Conservation (phyloP, 2,888 invertebrate genomes). For the Gastrophysa polygoni region DNA sequence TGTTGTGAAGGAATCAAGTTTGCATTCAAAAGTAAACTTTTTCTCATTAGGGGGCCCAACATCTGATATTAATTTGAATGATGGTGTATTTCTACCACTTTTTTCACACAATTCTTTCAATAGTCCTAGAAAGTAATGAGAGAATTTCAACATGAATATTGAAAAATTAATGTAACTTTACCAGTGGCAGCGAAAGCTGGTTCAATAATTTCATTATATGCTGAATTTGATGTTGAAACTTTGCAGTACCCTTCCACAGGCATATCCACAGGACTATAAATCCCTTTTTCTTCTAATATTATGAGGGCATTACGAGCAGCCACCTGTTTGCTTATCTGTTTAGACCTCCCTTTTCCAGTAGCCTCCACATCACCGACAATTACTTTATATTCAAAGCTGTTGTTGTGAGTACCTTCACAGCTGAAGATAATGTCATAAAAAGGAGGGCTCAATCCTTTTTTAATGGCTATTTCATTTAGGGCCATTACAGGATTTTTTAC, state of each 20-base stretch:
- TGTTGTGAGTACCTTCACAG: slow-evolving; percentile 53
- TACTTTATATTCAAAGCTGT: slow-evolving; percentile 61
- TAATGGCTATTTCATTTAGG: slow-evolving; percentile 69
- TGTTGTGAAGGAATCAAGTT: slow-evolving; percentile 62
- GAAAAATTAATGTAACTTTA: slow-evolving; percentile 19
- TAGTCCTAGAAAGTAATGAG: slow-evolving; percentile 34
- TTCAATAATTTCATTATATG: slow-evolving; percentile 22
- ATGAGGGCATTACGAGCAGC: slow-evolving; percentile 62
- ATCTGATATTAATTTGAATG: slow-evolving; percentile 65
- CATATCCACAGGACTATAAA: slow-evolving; percentile 47
- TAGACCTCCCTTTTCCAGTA: slow-evolving; percentile 55
- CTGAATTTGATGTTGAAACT: slow-evolving; percentile 28
- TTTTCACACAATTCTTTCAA: slow-evolving; percentile 58
- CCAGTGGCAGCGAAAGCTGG: slow-evolving; percentile 35
- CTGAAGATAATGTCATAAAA: slow-evolving; percentile 57
- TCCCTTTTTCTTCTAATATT: slow-evolving; percentile 54
- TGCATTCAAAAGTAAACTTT: slow-evolving; percentile 66
- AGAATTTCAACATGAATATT: background rate
- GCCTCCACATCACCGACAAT: slow-evolving; percentile 52
- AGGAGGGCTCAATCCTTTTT: slow-evolving; percentile 60
- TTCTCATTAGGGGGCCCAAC: slow-evolving; percentile 71
- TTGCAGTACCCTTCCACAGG: slow-evolving; percentile 44
- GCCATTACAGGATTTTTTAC: slow-evolving; percentile 71
- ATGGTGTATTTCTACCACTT: slow-evolving; percentile 61
- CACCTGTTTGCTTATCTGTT: slow-evolving; percentile 67